Evolutionary conservation across 2,113 vertebrate genomes (phyloP).

Genomic region (Microcebus lehilahytsara): DNA sequence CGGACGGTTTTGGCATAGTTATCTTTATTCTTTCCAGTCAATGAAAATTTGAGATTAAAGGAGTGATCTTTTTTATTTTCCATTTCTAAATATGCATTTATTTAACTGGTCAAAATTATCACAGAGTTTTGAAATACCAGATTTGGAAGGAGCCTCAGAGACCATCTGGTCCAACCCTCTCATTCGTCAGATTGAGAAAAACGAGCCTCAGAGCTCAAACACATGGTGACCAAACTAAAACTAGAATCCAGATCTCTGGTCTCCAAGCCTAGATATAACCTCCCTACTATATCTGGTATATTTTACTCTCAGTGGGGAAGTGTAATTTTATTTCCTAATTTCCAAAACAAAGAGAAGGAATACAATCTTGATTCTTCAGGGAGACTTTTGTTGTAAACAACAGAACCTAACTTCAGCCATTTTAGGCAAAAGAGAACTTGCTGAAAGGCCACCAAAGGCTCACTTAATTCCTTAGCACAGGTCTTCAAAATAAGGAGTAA

Average conservation of each 20-base stretch:
- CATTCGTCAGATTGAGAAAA: constrained; percentile 13
- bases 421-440: neutral
- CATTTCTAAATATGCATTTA: constrained; percentile 41
- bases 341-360: constrained; percentile 4
- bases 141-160: neutral
- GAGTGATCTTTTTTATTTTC: neutral
- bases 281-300: neutral
- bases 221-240: neutral
- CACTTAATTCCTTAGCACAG: neutral
- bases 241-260: neutral
- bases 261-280: neutral
- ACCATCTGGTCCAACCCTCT: constrained; percentile 8
- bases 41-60: constrained; percentile 49
- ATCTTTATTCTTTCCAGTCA: constrained; percentile 45
- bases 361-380: neutral
- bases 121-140: neutral
- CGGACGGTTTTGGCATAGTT: neutral
- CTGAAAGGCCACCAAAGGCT: neutral
- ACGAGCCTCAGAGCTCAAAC: neutral
- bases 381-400: neutral
- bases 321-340: neutral
- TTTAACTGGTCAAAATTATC: constrained; percentile 20
- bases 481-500: neutral
- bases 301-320: neutral
- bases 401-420: neutral